A percentile compares a stretch with the other conserved stretches of the same genome.
Conservation (phyloP, 2,888 invertebrate genomes). For the Gnatocerus cornutus region DNA sequence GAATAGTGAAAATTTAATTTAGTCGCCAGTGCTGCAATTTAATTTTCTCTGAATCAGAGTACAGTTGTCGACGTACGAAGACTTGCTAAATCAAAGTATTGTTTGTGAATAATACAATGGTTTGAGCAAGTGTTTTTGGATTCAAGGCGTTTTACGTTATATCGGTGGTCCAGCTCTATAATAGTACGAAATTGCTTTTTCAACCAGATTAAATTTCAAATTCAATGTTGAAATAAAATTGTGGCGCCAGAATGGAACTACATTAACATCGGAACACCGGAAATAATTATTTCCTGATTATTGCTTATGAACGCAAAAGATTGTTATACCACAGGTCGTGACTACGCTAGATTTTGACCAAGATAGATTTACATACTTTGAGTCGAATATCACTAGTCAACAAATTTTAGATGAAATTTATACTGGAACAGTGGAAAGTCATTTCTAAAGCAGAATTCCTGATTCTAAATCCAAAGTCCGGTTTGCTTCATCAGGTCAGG, state of each 20-base stretch:
- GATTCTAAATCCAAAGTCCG: too few species aligned
- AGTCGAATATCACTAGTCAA: too few species aligned
- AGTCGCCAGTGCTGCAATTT: slow-evolving; percentile 26
- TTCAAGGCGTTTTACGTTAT: slow-evolving; percentile 33
- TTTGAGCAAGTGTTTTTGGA: slow-evolving; percentile 36
- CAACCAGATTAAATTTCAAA: slow-evolving; percentile 24
- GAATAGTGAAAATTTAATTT: slow-evolving; percentile 26
- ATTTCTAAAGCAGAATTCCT: too few species aligned
- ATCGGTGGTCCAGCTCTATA: slow-evolving; percentile 33
- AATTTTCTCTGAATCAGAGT: slow-evolving; percentile 29
- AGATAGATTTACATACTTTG: too few species aligned
- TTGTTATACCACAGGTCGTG: slow-evolving; percentile 22
- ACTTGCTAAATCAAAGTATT: slow-evolving; percentile 32
- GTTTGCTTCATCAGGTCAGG: too few species aligned
- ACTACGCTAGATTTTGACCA: too few species aligned
- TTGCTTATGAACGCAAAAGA: slow-evolving; percentile 19
- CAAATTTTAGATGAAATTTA: too few species aligned
- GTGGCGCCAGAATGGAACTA: slow-evolving; percentile 3
- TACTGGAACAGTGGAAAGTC: too few species aligned
- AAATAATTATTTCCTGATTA: slow-evolving; percentile 31
- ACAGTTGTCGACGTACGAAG: slow-evolving; percentile 29
- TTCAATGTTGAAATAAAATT: slow-evolving; percentile 35
- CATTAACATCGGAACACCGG: slow-evolving; percentile 1
- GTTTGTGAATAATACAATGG: slow-evolving; percentile 38
- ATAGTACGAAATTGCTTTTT: slow-evolving; percentile 27